Percentiles rank a stretch among this genome's conserved stretches.
Evolutionary conservation across 1,140 invertebrate species (phyloP).

Genomic region (Aethina tumida): DNA sequence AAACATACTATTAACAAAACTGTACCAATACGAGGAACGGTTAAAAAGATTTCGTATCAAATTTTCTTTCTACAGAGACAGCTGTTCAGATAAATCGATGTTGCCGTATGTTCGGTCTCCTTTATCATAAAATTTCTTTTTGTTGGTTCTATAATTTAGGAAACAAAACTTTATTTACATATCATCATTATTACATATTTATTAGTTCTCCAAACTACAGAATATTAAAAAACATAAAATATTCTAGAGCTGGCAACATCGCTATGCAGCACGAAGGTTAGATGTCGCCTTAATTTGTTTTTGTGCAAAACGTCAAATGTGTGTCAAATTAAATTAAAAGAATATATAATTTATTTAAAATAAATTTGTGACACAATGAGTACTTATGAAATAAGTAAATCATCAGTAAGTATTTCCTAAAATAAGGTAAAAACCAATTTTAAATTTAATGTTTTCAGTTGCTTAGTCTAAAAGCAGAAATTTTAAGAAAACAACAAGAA

Average conservation of each 20-base stretch:
- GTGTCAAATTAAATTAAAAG: not conserved
- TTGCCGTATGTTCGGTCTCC: no score
- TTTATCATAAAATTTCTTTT: no score
- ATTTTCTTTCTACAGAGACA: no score
- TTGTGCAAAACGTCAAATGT: no score
- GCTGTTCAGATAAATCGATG: no score
- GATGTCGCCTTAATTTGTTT: no score
- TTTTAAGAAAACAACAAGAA: conserved; percentile 67
- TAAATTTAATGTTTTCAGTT: conserved; percentile 39
- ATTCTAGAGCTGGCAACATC: not conserved
- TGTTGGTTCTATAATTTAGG: no score
- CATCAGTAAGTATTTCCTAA: conserved; percentile 28
- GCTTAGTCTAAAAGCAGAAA: conserved; percentile 62
- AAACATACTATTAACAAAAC: no score
- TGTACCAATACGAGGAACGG: no score
- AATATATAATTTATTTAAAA: conserved; percentile 5
- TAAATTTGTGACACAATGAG: no score
- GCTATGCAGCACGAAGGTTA: not conserved
- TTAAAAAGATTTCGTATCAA: no score
- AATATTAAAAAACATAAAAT: conserved; percentile 2
- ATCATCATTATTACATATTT: conserved; percentile 7
- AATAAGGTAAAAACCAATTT: conserved; percentile 2
- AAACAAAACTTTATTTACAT: no score
- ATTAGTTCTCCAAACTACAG: not conserved
- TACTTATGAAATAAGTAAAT: conserved; percentile 35